These are phyloP conservation scores for Agonopterix arenella DNA, from an alignment of 2,888 invertebrate species.

Conservation along the genomic window DNA sequence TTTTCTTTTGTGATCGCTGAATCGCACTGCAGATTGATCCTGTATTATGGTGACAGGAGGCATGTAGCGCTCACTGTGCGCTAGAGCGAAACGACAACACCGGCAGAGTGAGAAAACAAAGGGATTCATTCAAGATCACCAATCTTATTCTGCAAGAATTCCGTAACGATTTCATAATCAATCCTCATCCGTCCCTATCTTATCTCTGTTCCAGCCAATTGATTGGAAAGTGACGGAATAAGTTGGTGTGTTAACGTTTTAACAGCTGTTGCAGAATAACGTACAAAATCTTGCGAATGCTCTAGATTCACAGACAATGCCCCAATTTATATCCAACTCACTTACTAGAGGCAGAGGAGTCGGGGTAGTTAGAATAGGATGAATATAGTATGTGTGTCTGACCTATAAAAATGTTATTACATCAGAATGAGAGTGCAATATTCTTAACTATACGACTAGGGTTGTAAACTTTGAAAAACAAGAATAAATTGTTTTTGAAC, in stretches of 20 bases:
- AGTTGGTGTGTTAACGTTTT: slow-evolving; percentile 29
- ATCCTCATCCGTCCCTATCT: slow-evolving; percentile 38
- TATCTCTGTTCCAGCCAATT: slow-evolving; percentile 18
- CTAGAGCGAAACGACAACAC: slow-evolving; percentile 52
- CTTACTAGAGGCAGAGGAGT: slow-evolving; percentile 59
- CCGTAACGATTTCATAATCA: slow-evolving; percentile 50
- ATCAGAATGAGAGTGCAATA: not conserved
- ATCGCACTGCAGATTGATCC: slow-evolving; percentile 64
- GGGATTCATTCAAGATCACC: slow-evolving; percentile 63
- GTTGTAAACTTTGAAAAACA: too few species aligned
- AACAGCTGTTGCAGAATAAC: slow-evolving; percentile 54
- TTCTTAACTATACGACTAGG: too few species aligned
- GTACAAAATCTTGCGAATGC: slow-evolving; percentile 55
- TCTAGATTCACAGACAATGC: slow-evolving; percentile 76
- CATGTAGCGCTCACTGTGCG: slow-evolving; percentile 52
- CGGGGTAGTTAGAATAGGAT: slow-evolving; percentile 40
- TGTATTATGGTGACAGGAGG: slow-evolving; percentile 56
- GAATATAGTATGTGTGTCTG: slow-evolving; percentile 27
- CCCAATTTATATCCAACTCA: slow-evolving; percentile 77
- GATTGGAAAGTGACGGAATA: slow-evolving; percentile 26
- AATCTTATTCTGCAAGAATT: slow-evolving; percentile 55
- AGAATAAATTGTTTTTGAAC: too few species aligned
- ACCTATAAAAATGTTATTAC: not conserved
- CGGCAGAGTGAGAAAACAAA: slow-evolving; percentile 60
- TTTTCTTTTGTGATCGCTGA: slow-evolving; percentile 20